Conservation (phyloP, 2,888 invertebrate genomes). For the Cenopis cana region DNA sequence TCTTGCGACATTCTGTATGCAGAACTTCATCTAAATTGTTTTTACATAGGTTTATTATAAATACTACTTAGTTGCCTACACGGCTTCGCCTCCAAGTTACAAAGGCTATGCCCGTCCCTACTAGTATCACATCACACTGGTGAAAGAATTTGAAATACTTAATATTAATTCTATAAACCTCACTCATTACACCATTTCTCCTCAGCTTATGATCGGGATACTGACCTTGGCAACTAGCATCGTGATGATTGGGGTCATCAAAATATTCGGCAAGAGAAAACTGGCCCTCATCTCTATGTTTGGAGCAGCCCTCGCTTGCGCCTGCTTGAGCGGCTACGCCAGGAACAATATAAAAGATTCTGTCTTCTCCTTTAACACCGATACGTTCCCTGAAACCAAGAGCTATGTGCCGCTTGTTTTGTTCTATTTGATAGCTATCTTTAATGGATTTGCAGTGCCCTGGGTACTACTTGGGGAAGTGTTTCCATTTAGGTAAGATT, state of each 20-base stretch:
- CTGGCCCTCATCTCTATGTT: constrained; percentile 74
- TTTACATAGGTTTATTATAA: background rate
- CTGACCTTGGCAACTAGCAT: constrained; percentile 75
- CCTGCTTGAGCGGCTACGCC: constrained; percentile 77
- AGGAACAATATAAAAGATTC: constrained; percentile 61
- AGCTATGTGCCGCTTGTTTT: constrained; percentile 71
- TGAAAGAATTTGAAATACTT: too few relatives aligned
- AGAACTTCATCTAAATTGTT: background rate
- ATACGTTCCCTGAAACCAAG: constrained; percentile 69
- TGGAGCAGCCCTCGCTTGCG: constrained; percentile 69
- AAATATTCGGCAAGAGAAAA: constrained; percentile 77
- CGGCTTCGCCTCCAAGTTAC: too few relatives aligned
- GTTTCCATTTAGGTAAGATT: constrained; percentile 82
- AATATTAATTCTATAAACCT: too few relatives aligned
- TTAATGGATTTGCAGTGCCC: constrained; percentile 75
- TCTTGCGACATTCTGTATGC: background rate
- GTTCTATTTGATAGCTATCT: constrained; percentile 71
- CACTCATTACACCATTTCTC: constrained; percentile 39
- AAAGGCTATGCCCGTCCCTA: too few relatives aligned
- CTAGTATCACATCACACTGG: too few relatives aligned
- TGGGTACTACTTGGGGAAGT: constrained; percentile 86
- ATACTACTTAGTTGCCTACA: too few relatives aligned
- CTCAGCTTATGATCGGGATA: constrained; percentile 78
- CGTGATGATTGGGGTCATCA: constrained; percentile 70
- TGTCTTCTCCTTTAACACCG: constrained; percentile 75